phyloP scores from a whole-genome alignment of 2,113 vertebrate genomes.

The Dasyprocta punctata region DNA sequence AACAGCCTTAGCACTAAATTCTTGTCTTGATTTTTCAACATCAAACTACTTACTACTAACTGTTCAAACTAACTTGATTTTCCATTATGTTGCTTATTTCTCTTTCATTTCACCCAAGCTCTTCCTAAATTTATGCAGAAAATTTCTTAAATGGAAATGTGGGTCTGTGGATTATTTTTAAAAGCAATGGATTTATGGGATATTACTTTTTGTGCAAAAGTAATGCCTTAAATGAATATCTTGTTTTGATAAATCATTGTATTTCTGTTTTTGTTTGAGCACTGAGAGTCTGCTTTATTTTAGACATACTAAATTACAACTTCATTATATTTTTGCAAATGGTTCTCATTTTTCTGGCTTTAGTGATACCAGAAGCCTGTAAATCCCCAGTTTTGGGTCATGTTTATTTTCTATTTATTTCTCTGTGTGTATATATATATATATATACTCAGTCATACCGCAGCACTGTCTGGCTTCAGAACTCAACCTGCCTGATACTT shows the following conservation, averaged over 20 bases:
- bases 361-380: neutral
- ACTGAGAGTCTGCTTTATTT: constrained; percentile 48
- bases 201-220: constrained; percentile 63
- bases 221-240: neutral
- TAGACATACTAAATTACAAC: constrained; percentile 51
- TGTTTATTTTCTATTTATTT: neutral
- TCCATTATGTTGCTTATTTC: constrained; percentile 87
- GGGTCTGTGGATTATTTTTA: constrained; percentile 77
- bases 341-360: constrained; percentile 20
- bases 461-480: neutral
- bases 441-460: neutral
- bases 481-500: neutral
- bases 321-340: constrained; percentile 56
- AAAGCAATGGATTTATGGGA: constrained; percentile 90
- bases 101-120: constrained; percentile 80
- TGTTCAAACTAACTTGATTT: constrained; percentile 87
- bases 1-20: constrained; percentile 28
- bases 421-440: neutral
- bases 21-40: constrained; percentile 16
- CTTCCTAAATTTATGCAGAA: constrained; percentile 82
- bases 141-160: constrained; percentile 83
- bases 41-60: constrained; percentile 63
- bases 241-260: constrained; percentile 41
- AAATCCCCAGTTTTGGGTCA: neutral
- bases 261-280: constrained; percentile 62